Base-by-base conservation (phyloP, 1,140 invertebrate genomes). In the Tetragonula clypearis region DNA sequence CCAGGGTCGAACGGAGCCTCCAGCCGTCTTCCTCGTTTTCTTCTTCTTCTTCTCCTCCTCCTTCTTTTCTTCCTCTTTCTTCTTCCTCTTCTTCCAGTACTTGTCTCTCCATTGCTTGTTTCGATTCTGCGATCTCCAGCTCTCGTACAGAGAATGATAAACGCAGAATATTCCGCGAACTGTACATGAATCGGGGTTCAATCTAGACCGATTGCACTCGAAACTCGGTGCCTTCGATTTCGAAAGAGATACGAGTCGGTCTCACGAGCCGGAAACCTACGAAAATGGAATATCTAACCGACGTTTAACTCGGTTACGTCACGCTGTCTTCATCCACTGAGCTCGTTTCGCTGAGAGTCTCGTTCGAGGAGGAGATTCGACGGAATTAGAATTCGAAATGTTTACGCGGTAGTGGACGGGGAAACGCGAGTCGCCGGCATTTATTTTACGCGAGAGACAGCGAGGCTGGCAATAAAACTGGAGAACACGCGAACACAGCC, bases 21-120 rank as follows among this genome's bases (percentile, higher is more conserved):
- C 35, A 83, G 79, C 79, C 65, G 66, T 77, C 86, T 89, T 90
- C 88, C 86, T 90, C 89, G 86, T 91, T 90, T 87, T 88, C 85
- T 82, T 91, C 84, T 21, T 85, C 82, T 74, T 83, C 82, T 84
- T 69, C 65, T 77, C 78, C 82, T 82, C 71, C 66, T 80, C 11
- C 60, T 68, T 84, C 84, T 85, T 86, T 82, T 75, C 90, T 82
- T 21, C 85, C 82, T 71, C 79, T 80, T 85, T 53, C 86, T 82
- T 87, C 86, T 72, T 87, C 86, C 84, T 86, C 86, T 86, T 87
- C 85, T 74, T 91, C 83, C 21, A 79, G 69, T 78, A 73, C 79
- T 84, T 77, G 41, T 49, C 8, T 49, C 41, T 49, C 41, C 6
- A 8, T 8, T 49, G 41, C 41, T 49, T 80, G 77, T 68, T 77